These are phyloP conservation scores for Myotis pilosus DNA, from an alignment of 2,797 vertebrate species.

Conservation along the genomic window DNA sequence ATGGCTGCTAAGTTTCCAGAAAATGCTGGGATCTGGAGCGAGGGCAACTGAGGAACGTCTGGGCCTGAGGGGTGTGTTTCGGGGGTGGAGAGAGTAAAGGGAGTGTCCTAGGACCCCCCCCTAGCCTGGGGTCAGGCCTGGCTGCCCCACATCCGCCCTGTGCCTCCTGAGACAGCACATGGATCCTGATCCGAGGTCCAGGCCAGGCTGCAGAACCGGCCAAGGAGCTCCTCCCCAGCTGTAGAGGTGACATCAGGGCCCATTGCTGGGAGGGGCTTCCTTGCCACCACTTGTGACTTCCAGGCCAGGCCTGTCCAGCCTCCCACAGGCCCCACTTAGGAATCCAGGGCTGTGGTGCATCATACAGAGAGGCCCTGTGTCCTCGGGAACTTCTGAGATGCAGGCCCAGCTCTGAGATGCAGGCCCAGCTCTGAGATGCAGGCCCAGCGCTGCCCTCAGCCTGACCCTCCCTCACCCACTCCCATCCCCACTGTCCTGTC, in stretches of 20 bases:
- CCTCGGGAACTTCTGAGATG: not conserved
- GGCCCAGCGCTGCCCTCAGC: not conserved
- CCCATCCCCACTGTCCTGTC: not conserved
- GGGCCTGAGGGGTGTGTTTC: not conserved
- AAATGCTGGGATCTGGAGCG: not conserved
- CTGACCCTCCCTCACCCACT: not conserved
- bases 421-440: not conserved
- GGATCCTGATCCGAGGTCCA: not conserved
- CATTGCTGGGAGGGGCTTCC: not conserved
- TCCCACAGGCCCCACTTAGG: not conserved
- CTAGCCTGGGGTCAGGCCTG: not conserved
- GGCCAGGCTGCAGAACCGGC: not conserved
- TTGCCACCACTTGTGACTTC: not conserved
- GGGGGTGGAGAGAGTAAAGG: not conserved
- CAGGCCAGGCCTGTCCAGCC: not conserved
- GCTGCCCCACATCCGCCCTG: fast-evolving
- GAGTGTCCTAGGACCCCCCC: not conserved
- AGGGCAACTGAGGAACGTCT: not conserved
- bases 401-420: no score
- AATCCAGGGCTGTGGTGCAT: not conserved
- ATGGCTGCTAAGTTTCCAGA: not conserved
- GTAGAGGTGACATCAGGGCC: not conserved
- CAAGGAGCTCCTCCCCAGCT: no score
- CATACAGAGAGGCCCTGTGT: not conserved
- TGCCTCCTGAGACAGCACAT: not conserved